These are phyloP conservation scores for Oreamnos americanus DNA, from an alignment of 2,113 vertebrate genomes.

Conservation along the genomic window DNA sequence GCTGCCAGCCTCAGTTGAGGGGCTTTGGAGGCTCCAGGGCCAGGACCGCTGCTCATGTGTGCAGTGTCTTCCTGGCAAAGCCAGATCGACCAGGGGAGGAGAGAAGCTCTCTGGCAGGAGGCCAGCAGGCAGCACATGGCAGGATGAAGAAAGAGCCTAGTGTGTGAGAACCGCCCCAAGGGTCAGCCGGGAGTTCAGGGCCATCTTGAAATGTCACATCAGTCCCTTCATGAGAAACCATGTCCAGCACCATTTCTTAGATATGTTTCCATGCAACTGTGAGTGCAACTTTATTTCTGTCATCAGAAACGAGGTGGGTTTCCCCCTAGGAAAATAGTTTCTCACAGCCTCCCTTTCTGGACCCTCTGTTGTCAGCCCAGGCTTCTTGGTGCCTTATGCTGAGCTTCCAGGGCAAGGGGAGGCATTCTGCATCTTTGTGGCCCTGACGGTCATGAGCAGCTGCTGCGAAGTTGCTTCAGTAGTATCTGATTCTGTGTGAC, in stretches of 20 bases:
- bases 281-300: background rate
- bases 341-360: background rate
- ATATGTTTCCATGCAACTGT: background rate
- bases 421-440: background rate
- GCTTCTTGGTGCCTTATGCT: background rate
- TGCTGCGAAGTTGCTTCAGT: too few species aligned
- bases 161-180: background rate
- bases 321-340: background rate
- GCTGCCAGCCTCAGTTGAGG: background rate
- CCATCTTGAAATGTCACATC: background rate
- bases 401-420: background rate
- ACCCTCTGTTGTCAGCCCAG: background rate
- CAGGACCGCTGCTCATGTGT: background rate
- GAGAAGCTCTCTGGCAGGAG: background rate
- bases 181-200: background rate
- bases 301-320: background rate
- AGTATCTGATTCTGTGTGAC: too few species aligned
- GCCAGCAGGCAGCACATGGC: background rate
- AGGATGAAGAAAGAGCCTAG: background rate
- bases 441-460: background rate
- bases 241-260: background rate
- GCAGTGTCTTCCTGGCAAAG: background rate
- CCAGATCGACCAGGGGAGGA: fast-evolving
- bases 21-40: background rate
- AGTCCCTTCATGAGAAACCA: background rate